Evolutionary conservation across 2,797 vertebrate species (phyloP), one percentile per base, ranked within the genome.

Genomic region (Varecia variegata): DNA sequence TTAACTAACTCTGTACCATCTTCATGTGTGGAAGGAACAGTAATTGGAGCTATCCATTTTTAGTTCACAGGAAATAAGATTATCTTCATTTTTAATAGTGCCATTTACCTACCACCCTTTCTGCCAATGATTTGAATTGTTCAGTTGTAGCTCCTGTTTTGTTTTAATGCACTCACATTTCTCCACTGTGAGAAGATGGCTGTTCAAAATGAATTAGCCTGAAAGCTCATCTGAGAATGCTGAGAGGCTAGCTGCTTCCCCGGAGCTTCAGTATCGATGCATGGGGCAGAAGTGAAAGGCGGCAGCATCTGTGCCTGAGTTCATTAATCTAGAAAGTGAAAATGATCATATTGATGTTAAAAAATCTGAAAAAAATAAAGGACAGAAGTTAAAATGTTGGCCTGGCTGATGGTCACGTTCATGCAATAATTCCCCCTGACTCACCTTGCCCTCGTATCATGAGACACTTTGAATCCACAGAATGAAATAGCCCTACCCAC

Each of bases 1-100:
- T 96, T 96, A 94, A 93, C 60, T 93, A 92, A 92, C 88, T 96
- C 52, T 40, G 68, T 35, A 58, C 30, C 15, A 73, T 93, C 80
- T 90, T 87, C 80, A 70, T 45, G n/a, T 77, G 70, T 95, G 35
- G 62, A 92, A 93, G 73, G 30, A 92, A 25, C 70, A 90, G 74
- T 97, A 96, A 92, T 94, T 92, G 47, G 82, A 93, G 30, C 70
- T 65, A 94, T 95, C 70, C 70, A 84, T 93, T 97, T 96, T 93
- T 84, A 93, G 88, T 73, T 93, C 68, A 86, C 43, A 77, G 92
- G 79, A 94, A 95, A 86, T 40, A 94, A 92, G 54, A 50, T 8
- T 18, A 35, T 87, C 50, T 93, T 86, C 76, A 80, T 77, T 95
- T 96, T 90, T 84, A 95, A 95, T 38, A 73, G 82, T 80, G 47